Evolutionary conservation across 2,797 vertebrate genomes (phyloP).

Genomic region (Sparus aurata): DNA sequence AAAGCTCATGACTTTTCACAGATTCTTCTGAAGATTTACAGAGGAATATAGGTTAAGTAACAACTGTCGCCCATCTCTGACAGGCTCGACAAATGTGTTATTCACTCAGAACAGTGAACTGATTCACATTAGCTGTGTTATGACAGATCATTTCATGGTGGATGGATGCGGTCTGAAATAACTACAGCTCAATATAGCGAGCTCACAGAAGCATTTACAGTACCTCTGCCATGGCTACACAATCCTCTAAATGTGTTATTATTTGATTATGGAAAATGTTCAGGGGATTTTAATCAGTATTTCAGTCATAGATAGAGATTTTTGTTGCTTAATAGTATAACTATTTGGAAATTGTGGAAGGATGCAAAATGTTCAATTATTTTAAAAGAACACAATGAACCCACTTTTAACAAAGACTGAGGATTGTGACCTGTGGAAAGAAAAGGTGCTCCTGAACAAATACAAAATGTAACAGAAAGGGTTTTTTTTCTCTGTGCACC

Average conservation of each 20-base stretch:
- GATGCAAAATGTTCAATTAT: not conserved
- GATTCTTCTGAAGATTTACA: conserved; percentile 8
- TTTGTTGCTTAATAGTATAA: not conserved
- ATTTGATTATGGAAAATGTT: not conserved
- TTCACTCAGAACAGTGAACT: not conserved
- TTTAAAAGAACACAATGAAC: not conserved
- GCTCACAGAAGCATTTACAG: not conserved
- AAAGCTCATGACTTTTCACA: not conserved
- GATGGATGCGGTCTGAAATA: conserved; percentile 27
- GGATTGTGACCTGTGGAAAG: not conserved
- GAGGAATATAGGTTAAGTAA: not conserved
- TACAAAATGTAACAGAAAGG: not conserved
- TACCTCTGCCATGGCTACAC: not conserved
- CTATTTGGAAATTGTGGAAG: not conserved
- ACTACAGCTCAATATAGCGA: not conserved
- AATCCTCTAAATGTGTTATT: not conserved
- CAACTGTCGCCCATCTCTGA: not conserved
- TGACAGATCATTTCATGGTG: conserved; percentile 21
- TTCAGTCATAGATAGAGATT: not conserved
- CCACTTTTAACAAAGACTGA: not conserved
- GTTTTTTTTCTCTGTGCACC: not conserved
- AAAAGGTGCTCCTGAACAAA: not conserved
- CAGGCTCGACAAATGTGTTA: not conserved
- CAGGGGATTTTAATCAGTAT: not conserved
- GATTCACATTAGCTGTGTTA: conserved; percentile 3